phyloP scores from a whole-genome alignment of 2,113 vertebrate species.

The Gallinago undulata region DNA sequence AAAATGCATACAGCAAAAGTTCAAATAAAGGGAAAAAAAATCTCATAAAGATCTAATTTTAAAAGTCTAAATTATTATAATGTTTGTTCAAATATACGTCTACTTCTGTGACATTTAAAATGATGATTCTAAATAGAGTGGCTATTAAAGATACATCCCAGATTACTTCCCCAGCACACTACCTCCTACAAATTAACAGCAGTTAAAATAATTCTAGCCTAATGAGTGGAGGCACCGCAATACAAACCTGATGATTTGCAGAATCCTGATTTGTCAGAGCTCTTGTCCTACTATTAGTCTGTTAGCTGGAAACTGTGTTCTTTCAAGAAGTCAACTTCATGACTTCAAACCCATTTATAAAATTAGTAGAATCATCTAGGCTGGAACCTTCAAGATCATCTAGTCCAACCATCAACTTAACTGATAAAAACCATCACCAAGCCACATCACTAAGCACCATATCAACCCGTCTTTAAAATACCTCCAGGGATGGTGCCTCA shows the following conservation, averaged over 20 bases:
- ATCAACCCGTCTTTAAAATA: no score
- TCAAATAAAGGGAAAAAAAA: neutral
- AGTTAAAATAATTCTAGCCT: neutral
- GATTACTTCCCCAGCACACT: neutral
- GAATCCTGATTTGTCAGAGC: accelerated
- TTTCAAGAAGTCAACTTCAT: neutral
- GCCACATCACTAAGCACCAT: no score
- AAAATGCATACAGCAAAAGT: neutral
- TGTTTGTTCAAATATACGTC: neutral
- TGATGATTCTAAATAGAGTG: neutral
- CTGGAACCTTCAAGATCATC: no score
- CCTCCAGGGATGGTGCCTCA: no score
- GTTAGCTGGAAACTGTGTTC: neutral
- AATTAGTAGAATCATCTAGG: no score
- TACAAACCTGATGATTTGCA: neutral
- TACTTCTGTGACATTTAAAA: neutral
- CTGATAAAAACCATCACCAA: no score
- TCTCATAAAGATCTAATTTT: no score
- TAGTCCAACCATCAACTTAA: no score
- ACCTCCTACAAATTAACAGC: neutral
- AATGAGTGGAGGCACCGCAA: neutral
- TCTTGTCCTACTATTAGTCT: neutral
- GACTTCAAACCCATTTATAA: neutral
- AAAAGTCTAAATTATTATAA: neutral
- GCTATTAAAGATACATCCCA: neutral